Evolutionary conservation across 35 echinoderm and acorn worm genomes (phyloP).

Genomic region (Antedon bifida): DNA sequence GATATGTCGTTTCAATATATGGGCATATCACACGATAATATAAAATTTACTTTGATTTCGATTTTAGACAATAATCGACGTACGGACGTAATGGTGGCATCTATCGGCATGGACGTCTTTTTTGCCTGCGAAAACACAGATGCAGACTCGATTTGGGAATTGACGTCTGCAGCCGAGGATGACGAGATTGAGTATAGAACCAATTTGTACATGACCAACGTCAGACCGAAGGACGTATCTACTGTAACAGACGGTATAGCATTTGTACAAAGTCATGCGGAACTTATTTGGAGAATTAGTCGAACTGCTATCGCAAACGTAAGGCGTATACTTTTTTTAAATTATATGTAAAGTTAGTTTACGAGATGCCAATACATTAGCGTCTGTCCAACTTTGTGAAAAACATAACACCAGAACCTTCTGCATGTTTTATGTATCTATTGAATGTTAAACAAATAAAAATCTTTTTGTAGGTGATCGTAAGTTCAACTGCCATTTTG

Average conservation of each 20-base stretch:
- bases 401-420: background rate
- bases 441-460: too few relatives aligned
- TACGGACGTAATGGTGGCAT: background rate
- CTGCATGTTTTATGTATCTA: too few relatives aligned
- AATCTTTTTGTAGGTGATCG: too few relatives aligned
- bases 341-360: too few relatives aligned
- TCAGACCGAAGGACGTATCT: constrained; percentile 39
- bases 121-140: constrained; percentile 46
- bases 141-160: constrained; percentile 16
- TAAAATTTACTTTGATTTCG: background rate
- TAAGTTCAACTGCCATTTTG: constrained; percentile 60
- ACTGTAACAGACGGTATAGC: constrained; percentile 21
- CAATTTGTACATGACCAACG: constrained; percentile 58
- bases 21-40: too few relatives aligned
- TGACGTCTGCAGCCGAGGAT: constrained; percentile 5
- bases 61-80: background rate
- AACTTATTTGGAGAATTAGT: constrained; percentile 64
- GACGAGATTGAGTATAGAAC: constrained; percentile 72
- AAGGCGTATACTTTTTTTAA: background rate
- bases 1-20: too few relatives aligned
- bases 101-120: constrained; percentile 13
- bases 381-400: too few relatives aligned
- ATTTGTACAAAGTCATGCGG: constrained; percentile 57
- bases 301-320: constrained; percentile 44
- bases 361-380: too few relatives aligned